A percentile compares a stretch with the other conserved stretches of the same genome.
Conservation (phyloP, 2,113 vertebrate genomes). For the Dolichotis patagonum region DNA sequence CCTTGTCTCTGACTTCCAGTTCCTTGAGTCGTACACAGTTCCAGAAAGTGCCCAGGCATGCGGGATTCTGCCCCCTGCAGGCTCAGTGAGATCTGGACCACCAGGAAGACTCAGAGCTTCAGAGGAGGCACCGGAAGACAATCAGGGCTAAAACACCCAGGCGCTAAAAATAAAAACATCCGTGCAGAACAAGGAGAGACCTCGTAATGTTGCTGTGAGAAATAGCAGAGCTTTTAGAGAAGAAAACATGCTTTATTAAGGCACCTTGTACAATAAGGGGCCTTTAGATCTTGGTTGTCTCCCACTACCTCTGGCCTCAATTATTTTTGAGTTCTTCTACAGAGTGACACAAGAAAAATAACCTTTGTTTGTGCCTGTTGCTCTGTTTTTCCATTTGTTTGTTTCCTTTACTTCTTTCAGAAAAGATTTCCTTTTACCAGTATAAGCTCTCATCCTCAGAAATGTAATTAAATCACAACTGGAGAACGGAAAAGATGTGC, state of each 20-base stretch:
- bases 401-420: slow-evolving; percentile 4
- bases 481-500: neutral
- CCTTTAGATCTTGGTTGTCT: neutral
- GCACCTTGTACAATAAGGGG: neutral
- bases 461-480: neutral
- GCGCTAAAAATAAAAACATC: neutral
- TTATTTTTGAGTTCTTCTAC: neutral
- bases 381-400: neutral
- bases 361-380: neutral
- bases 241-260: neutral
- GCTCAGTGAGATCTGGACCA: neutral
- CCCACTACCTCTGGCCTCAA: neutral
- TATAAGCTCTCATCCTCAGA: neutral
- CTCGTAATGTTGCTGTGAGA: neutral
- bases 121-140: neutral
- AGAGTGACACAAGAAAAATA: neutral
- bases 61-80: neutral
- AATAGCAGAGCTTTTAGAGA: neutral
- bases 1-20: neutral
- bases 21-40: neutral
- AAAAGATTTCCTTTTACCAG: neutral
- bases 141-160: neutral
- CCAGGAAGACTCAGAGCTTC: neutral
- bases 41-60: neutral
- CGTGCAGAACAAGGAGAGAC: neutral